Evolutionary conservation across 2,113 vertebrate genomes (phyloP), one percentile per base, ranked within the genome.

Genomic region (Sander vitreus): DNA sequence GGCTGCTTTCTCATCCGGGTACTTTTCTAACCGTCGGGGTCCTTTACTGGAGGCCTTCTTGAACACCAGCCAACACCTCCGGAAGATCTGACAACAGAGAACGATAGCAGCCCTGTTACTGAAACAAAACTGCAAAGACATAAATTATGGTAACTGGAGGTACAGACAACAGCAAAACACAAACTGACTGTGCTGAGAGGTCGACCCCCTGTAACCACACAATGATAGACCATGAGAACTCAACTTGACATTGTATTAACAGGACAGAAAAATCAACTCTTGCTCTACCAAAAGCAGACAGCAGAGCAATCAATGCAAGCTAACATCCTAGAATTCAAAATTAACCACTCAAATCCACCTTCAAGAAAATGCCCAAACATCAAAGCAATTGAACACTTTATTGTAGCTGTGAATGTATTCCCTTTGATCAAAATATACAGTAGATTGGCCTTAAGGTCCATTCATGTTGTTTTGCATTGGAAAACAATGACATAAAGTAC

Each of bases 11-110:
- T 99, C 98, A 88, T 99, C 98, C n/a, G 98, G 97, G 94, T 99
- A 99, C 92, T 99, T 99, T 94, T 99, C 98, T 88, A 99, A 93
- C 76, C 98, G 96, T 68, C 98, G 94, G 12, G 98, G 98, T 75
- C 98, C 98, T 96, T 99, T 99, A 93, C 98, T 99, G 50, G 98
- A 99, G 27, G 98, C 98, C 83, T 99, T 99, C 94, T 99, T 99
- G 95, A 99, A 99, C 88, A 99, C 98, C 85, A 99, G 91, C 98
- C 98, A 99, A 90, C 97, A 99, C 86, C 98, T 95, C 67, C 98
- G 96, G 94, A 97, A 99, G 93, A 99, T 98, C 98, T 99, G 95
- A 79, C 93, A 95, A 92, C 13, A 94, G 88, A 95, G 94, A 66
- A 36, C 62, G 84, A 33, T 60, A 10, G 33, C 8, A 71, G 36